Evolutionary conservation across 2,113 vertebrate genomes (phyloP).

Genomic region (Condylura cristata): DNA sequence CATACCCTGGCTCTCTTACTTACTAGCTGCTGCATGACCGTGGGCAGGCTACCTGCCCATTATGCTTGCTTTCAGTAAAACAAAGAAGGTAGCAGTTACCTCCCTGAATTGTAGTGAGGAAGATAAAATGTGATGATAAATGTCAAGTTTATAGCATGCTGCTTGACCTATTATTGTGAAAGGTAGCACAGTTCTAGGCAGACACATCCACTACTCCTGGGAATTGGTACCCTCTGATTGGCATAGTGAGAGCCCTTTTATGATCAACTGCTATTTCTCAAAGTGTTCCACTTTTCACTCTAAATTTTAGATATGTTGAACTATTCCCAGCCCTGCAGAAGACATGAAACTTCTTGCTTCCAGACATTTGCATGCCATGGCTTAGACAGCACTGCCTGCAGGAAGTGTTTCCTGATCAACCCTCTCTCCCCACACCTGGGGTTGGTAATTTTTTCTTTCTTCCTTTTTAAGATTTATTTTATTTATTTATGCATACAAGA

Average conservation of each 20-base stretch:
- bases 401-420: background rate
- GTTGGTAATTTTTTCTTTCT: too few relatives aligned
- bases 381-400: background rate
- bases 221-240: background rate
- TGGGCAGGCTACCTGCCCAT: background rate
- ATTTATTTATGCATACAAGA: too few relatives aligned
- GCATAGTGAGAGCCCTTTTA: background rate
- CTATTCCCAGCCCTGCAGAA: background rate
- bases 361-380: background rate
- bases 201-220: background rate
- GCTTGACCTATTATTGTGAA: background rate
- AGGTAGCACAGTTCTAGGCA: background rate
- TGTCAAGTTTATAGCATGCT: background rate
- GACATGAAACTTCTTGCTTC: background rate
- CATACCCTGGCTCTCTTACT: background rate
- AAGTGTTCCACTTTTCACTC: background rate
- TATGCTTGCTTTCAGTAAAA: background rate
- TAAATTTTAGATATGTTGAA: background rate
- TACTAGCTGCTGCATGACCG: background rate
- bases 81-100: background rate
- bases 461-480: too few relatives aligned
- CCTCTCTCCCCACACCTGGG: background rate
- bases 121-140: background rate
- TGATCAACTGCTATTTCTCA: background rate
- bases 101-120: background rate